These are phyloP conservation scores for Spinus olivaceus DNA, from an alignment of 2,797 vertebrate species.

Conservation along the genomic window DNA sequence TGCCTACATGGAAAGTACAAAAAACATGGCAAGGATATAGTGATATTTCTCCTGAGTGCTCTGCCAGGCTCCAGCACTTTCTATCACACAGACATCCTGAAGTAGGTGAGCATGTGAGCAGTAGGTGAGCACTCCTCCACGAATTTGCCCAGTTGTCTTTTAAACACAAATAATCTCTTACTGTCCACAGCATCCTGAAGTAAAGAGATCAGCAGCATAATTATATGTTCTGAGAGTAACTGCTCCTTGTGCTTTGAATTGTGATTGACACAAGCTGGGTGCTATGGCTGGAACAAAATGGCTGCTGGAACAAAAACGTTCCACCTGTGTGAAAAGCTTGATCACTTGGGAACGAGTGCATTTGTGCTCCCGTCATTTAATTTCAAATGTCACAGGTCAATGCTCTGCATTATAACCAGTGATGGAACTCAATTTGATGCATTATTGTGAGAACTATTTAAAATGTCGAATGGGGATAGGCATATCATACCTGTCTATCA, in stretches of 20 bases:
- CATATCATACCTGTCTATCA: conserved; percentile 28
- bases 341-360: not conserved
- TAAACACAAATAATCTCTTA: not conserved
- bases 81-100: not conserved
- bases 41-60: not conserved
- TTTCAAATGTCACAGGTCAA: conserved; percentile 55
- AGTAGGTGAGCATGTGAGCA: not conserved
- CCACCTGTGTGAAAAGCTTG: conserved; percentile 4
- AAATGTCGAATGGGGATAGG: not conserved
- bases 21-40: not conserved
- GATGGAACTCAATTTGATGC: not conserved
- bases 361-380: not conserved
- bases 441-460: conserved; percentile 24
- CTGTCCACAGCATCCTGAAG: not conserved
- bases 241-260: not conserved
- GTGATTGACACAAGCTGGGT: conserved; percentile 18
- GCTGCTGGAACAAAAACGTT: conserved; percentile 39
- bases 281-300: conserved; percentile 32
- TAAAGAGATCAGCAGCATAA: not conserved
- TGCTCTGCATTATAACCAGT: conserved; percentile 37
- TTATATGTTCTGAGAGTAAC: not conserved
- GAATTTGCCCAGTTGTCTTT: not conserved
- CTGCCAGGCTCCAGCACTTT: not conserved
- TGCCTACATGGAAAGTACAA: not conserved
- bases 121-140: not conserved